Base-by-base conservation (phyloP, 2,888 invertebrate species). In the Cantharis rufa region DNA sequence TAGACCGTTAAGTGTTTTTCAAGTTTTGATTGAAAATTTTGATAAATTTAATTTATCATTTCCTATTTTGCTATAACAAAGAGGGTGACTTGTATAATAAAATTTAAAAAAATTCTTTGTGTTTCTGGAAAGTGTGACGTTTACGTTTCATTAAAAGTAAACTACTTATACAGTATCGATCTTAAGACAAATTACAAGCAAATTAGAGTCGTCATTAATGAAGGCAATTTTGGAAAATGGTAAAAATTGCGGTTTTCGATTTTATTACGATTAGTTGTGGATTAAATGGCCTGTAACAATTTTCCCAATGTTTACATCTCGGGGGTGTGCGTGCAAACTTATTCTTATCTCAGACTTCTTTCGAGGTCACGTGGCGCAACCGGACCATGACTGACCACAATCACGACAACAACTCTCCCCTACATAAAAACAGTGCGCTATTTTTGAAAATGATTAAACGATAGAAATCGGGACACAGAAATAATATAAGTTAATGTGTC, bases 321-420 rank as follows among this genome's bases (percentile, higher is more conserved):
- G 48, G 73, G 24, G 18, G 61, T 21, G 71, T 78, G 78, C 75
- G 75, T 78, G 78, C 63, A 18, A 71, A 32, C 69, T 24, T n/a
- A 78, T 70, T 72, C 75, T 78, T 78, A 78, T 76, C 78, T 75
- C 64, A 62, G 13, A 66, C 73, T 63, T 61, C 64, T 69, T 71
- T 72, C 72, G 74, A 74, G 74, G 75, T 79, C 79, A 77, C 77
- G 79, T 79, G 79, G 75, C 77, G 15, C 15, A 48, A 69, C 63
- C 73, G 72, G 74, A 78, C 75, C 73, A 72, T 62, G 74, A 79
- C 77, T 79, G 79, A 79, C 79, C 79, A 72, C 73, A 79, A 79
- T 75, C 79, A 79, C 77, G 79, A 70, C 71, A 79, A 75, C 70
- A 72, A 71, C 72, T 75, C 75, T 64, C 74, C 68, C 48, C 73